Base-by-base conservation (phyloP, 1,140 invertebrate genomes). In the Drosophila ogumai region DNA sequence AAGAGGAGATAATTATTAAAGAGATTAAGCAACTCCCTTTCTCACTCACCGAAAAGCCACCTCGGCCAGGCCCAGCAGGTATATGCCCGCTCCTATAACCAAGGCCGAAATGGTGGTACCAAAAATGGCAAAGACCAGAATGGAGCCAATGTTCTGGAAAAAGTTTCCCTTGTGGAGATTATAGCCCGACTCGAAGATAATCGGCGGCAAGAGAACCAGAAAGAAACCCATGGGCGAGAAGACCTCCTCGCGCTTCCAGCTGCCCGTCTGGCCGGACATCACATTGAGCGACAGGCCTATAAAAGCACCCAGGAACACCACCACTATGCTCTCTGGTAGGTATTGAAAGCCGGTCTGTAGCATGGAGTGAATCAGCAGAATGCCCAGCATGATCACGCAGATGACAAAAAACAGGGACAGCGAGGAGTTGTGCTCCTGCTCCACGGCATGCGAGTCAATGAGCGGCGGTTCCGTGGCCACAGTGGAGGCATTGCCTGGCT, bases 91-190 rank as follows among this genome's bases (percentile, higher is more conserved):
- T 43, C 99, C 99, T 81, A 98, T 97, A 22, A 92, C 91, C 86
- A 98, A 95, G 13, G 99, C 98, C 19, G 98, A 99, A 79, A 99
- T 99, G 0, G 97, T 95, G 19, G 99, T 99, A 1, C 99, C 99
- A 87, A 99, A 95, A 79, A 99, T 98, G 2, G 99, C 98, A 95
- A 99, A 99, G 0, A 99, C 96, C 69, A 99, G 92, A 76, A 97
- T 97, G 7, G 96, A 98, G 28, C 98, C 98, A 92, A 99, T 98
- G 91, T 99, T 99, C 94, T 99, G 98, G 92, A 99, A 99, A 91
- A 99, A 99, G 91, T 99, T 99, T 36, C 98, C 98, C 93, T 99
- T 99, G 88, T 99, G 98, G 50, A 99, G 94, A 95, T 99, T 99
- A 91, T 99, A 99, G 6, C 99, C 99, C 6, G 98, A 99, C 93